phyloP scores from a whole-genome alignment of 1,140 invertebrate genomes.

The Steinernema khuongi region DNA sequence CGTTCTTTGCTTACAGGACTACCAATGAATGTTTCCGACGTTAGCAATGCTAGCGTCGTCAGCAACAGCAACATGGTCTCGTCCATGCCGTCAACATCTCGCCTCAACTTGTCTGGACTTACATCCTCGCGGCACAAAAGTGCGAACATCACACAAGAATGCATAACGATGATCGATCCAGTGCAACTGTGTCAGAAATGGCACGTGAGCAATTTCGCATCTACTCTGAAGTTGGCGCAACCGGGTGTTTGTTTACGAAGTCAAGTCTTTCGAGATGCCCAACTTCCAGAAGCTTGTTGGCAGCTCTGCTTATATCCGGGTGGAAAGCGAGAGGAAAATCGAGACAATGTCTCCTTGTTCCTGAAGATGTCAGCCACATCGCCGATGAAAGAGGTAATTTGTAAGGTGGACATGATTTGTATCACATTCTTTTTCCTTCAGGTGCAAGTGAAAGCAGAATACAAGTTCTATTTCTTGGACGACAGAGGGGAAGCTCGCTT shows the following conservation, averaged over 20 bases:
- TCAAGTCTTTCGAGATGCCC: conserved; percentile 44
- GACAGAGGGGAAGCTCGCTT: conserved; percentile 43
- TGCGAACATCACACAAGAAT: neutral
- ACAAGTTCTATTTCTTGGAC: conserved; percentile 56
- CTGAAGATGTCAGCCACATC: conserved; percentile 57
- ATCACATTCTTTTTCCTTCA: conserved; percentile 19
- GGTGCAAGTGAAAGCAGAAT: conserved; percentile 52
- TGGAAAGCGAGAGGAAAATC: conserved; percentile 56
- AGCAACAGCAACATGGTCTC: conserved; percentile 10
- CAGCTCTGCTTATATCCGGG: conserved; percentile 57
- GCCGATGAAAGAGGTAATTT: conserved; percentile 44
- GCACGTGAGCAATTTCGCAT: conserved; percentile 51
- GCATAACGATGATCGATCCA: neutral
- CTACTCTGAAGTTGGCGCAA: conserved; percentile 49
- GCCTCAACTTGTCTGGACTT: neutral
- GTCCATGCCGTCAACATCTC: neutral
- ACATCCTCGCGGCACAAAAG: neutral
- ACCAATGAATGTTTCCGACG: conserved; percentile 1
- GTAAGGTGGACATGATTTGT: neutral
- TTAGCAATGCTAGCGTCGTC: conserved; percentile 12
- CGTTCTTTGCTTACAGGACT: neutral
- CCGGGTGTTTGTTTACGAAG: conserved; percentile 56
- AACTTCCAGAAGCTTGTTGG: conserved; percentile 55
- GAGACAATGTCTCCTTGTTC: conserved; percentile 56
- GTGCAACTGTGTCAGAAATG: neutral